Conservation (phyloP, 1,140 invertebrate species). For the Olivierus martensii region DNA sequence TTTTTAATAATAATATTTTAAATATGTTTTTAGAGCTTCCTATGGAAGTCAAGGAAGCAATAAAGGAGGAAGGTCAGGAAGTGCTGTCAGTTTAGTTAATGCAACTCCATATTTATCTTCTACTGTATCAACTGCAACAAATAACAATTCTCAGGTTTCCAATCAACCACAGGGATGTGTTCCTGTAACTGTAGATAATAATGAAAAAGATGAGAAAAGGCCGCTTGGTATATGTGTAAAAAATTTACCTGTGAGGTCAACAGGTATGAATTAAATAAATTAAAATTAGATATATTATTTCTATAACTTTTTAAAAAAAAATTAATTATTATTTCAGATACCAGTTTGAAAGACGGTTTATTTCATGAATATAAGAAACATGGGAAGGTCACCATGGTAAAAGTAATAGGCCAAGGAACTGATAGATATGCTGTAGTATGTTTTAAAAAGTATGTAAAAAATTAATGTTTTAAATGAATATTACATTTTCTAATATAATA, state of each 20-base stretch:
- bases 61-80: slow-evolving; percentile 13
- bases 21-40: slow-evolving; percentile 6
- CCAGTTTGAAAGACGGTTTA: slow-evolving; percentile 87
- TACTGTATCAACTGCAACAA: slow-evolving; percentile 9
- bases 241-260: slow-evolving; percentile 73
- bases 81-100: slow-evolving; percentile 12
- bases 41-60: slow-evolving; percentile 15
- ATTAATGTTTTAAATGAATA: too few relatives aligned
- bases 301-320: too few relatives aligned
- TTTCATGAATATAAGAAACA: slow-evolving; percentile 99
- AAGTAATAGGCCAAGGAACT: slow-evolving; percentile 62
- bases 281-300: not conserved
- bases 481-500: too few relatives aligned
- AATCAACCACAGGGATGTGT: slow-evolving; percentile 1
- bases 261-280: slow-evolving; percentile 37
- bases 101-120: slow-evolving; percentile 9
- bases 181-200: not conserved
- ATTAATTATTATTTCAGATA: slow-evolving; percentile 47
- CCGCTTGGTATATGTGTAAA: slow-evolving; percentile 81
- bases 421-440: slow-evolving; percentile 77
- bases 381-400: slow-evolving; percentile 91
- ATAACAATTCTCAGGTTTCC: slow-evolving; percentile 3
- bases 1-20: not conserved
- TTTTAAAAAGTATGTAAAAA: slow-evolving; percentile 65
- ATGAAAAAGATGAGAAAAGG: slow-evolving; percentile 48